Base-by-base conservation (phyloP, 2,113 vertebrate species). In the Catharus bicknelli region DNA sequence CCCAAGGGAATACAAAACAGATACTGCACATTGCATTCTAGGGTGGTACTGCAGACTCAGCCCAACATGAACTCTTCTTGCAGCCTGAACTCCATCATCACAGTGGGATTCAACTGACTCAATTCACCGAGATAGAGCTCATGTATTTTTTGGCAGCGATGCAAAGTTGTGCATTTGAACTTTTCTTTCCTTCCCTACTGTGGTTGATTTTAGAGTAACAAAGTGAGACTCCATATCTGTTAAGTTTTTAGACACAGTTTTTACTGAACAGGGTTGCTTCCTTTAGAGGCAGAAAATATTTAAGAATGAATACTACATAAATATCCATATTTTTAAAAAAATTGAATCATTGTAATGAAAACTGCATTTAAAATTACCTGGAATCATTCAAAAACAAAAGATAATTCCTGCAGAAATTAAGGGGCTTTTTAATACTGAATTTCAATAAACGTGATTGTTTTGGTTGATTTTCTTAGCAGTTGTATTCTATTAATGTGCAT, bases 81-180 rank as follows among this genome's bases (percentile, higher is more conserved):
- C 69, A 95, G 97, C 96, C 96, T 90, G 96, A 98, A 97, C 98
- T 97, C 96, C 95, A 97, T 97, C 96, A 97, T 98, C 97, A 96
- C 98, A 97, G 97, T 96, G 95, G 98, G 98, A 97, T 93, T 95
- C 94, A 94, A 92, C 95, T 85, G 95, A 96, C 89, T 97, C 91
- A 96, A 57, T 95, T 92, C 97, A 96, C 88, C 7, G 57, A 96
- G 95, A 96, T 74, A 95, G 91, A 95, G 90, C 94, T 95, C 32
- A 94, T 98, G 92, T 98, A 96, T 51, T 51, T 96, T 97, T 98
- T 98, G 98, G 98, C 98, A 97, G 88, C 0, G 1, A 73, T 92
- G 96, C 88, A 95, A 96, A 97, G 96, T 61, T 96, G 92, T 96
- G 94, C 87, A 94, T 97, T 97, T 98, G 97, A 98, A 98, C 97